A percentile compares a stretch with the other conserved stretches of the same genome.
phyloP scores from a whole-genome alignment of 2,888 invertebrate species.

The Epinotia nisella region DNA sequence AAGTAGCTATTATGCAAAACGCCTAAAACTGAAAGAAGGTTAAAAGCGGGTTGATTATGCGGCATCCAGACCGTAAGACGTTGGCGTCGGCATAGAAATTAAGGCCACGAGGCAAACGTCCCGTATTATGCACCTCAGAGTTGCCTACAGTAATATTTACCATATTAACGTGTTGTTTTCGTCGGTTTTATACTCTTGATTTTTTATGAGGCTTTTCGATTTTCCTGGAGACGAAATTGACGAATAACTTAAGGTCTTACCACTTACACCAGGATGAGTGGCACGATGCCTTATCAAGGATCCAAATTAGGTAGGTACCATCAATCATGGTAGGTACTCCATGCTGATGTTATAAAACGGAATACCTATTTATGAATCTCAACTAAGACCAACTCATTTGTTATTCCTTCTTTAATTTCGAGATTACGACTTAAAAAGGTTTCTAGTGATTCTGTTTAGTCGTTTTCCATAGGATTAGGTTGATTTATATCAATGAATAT shows the following conservation, averaged over 20 bases:
- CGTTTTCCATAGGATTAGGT: neutral
- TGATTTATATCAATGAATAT: neutral
- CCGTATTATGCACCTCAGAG: conserved; percentile 12
- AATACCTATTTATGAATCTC: too few relatives aligned
- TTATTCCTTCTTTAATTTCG: too few relatives aligned
- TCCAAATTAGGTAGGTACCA: too few relatives aligned
- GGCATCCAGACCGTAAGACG: conserved; percentile 28
- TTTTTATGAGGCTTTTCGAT: neutral
- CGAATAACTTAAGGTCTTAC: neutral
- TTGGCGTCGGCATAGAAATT: conserved; percentile 28
- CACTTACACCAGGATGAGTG: too few relatives aligned
- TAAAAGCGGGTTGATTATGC: conserved; percentile 24
- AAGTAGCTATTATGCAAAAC: conserved; percentile 3
- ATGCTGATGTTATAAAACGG: too few relatives aligned
- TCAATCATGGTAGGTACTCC: too few relatives aligned
- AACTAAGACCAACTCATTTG: too few relatives aligned
- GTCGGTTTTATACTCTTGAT: neutral
- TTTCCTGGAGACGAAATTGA: neutral
- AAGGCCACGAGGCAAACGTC: conserved; percentile 32
- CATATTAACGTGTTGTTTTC: conserved; percentile 8
- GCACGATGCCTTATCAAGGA: too few relatives aligned
- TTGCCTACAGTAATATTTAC: conserved; percentile 10
- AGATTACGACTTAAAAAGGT: too few relatives aligned
- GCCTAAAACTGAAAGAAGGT: neutral
- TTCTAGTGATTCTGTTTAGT: too few relatives aligned